Base-by-base conservation (phyloP, 2,888 invertebrate species). In the Artemia sp. region DNA sequence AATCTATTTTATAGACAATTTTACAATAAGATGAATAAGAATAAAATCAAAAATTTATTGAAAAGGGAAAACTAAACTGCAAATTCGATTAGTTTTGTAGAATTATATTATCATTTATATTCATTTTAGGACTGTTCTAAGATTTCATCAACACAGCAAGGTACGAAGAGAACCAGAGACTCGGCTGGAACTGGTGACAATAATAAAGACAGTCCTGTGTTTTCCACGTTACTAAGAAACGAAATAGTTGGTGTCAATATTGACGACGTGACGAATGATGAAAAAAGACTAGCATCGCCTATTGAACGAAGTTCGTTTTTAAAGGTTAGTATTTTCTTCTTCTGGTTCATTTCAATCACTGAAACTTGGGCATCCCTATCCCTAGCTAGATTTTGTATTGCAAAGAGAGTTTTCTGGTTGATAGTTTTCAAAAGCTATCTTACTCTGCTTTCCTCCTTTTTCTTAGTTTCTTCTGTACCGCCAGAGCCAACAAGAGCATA, bases 161-260 rank as follows among this genome's bases (percentile, higher is more conserved):
- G 64, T 24, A 58, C 64, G 8, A 58, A 58, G 24, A 8, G 64
- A 58, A 24, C 64, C 14, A n/a, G 64, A 9, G 64, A 58, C 24
- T 24, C 64, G n/a, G n/a, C 64, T 8, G 10, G 64, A n/a, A 24
- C 64, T 9, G 64, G 14, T 8, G 64, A 58, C 8, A 58, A n/a
- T n/a, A 58, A 58, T 11, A 58, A 58, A 10, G 64, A 58, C 64
- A 58, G 64, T 10, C 14, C 64, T n/a, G 24, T 58, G n/a, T 58
- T 58, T 58, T 58, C 64, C 11, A 58, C 64, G 9, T 58, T 58
- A 58, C 24, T 58, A 58, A n/a, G 64, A 24, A 58, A 58, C 64
- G 64, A 58, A 24, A 58, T 58, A n/a, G 64, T 58, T 10, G 64
- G 64, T 9, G 64, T 58, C n/a, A 58, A 58, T 58, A 58, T 58